Percentiles rank a stretch among this genome's conserved stretches.
Evolutionary conservation across 2,888 invertebrate genomes (phyloP).

Genomic region (Cephus runcator): DNA sequence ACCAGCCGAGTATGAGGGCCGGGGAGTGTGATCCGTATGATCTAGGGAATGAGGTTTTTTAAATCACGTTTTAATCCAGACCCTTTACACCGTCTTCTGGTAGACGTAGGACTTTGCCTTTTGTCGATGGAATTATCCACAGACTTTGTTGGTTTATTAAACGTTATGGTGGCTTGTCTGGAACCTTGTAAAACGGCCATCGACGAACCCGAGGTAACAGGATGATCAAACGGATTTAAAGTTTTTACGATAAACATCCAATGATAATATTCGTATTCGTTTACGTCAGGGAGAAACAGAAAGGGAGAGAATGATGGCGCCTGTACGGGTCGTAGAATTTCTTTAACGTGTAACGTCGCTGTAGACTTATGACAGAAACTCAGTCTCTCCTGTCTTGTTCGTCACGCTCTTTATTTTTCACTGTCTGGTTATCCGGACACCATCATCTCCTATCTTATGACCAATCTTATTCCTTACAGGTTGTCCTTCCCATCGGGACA

Average conservation of each 20-base stretch:
- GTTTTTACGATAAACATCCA: not conserved
- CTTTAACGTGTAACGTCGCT: not conserved
- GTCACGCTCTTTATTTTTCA: not conserved
- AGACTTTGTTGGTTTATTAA: not conserved
- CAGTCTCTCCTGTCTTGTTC: not conserved
- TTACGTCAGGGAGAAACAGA: not conserved
- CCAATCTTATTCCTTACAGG: conserved; percentile 58
- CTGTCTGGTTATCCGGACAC: not conserved
- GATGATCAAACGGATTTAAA: not conserved
- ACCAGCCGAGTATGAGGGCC: not conserved
- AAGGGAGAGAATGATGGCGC: not conserved
- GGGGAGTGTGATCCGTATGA: not conserved
- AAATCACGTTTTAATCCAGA: not conserved
- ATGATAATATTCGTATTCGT: not conserved
- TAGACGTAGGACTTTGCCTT: not conserved
- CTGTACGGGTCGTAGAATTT: not conserved
- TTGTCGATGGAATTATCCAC: not conserved
- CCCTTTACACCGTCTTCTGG: not conserved
- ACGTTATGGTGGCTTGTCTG: not conserved
- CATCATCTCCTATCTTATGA: not conserved
- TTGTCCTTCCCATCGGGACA: conserved; percentile 94
- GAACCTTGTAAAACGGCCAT: not conserved
- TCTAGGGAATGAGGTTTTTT: not conserved
- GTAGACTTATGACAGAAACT: not conserved
- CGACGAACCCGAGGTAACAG: not conserved